Conservation (phyloP, 2,113 vertebrate species). For the Carassius gibelio region DNA sequence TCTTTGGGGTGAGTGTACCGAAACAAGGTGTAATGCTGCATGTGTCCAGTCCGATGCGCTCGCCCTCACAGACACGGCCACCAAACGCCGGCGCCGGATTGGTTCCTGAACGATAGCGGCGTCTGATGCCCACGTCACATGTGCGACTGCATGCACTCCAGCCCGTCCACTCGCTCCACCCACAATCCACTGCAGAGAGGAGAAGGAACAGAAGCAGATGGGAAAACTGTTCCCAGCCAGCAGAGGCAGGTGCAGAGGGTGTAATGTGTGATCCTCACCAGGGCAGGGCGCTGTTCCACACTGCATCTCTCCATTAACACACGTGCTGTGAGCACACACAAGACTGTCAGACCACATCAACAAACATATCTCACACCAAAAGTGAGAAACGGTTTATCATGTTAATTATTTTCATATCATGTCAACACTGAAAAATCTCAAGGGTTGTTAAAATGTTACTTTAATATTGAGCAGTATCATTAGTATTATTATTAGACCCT, state of each 20-base stretch:
- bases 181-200: slow-evolving; percentile 79
- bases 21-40: slow-evolving; percentile 82
- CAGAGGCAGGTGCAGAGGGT: not conserved
- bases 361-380: too few relatives aligned
- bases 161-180: slow-evolving; percentile 84
- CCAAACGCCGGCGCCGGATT: slow-evolving; percentile 73
- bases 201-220: not conserved
- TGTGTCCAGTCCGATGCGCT: slow-evolving; percentile 77
- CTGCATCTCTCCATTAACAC: slow-evolving; percentile 79
- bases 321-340: slow-evolving; percentile 74
- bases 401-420: too few relatives aligned
- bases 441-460: not conserved
- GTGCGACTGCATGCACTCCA: slow-evolving; percentile 85
- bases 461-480: not conserved
- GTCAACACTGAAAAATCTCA: too few relatives aligned
- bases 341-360: not conserved
- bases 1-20: slow-evolving; percentile 62
- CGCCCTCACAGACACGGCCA: slow-evolving; percentile 76
- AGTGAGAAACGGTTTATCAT: too few relatives aligned
- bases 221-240: not conserved
- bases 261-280: slow-evolving; percentile 68
- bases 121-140: slow-evolving; percentile 82
- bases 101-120: slow-evolving; percentile 78
- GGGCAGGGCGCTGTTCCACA: slow-evolving; percentile 78
- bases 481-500: not conserved